Conservation (phyloP, 2,113 vertebrate species). For the Nibea albiflora region DNA sequence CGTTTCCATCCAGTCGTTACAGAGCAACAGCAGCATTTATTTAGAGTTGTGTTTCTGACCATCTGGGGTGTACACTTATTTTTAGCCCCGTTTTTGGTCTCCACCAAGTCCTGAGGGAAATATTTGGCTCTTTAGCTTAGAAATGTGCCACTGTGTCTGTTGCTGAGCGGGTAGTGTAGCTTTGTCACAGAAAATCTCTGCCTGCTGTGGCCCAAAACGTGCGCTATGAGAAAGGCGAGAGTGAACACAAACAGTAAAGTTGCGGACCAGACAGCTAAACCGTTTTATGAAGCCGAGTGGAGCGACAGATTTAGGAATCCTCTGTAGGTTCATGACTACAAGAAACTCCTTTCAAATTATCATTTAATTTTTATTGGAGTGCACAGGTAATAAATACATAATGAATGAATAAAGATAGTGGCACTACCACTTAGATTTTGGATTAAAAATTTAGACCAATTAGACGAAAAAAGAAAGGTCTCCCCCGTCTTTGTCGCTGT, state of each 20-base stretch:
- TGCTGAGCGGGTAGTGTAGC: neutral
- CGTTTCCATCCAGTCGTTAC: neutral
- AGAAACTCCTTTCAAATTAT: neutral
- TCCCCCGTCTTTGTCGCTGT: neutral
- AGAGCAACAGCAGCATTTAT: neutral
- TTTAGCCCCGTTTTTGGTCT: slow-evolving; percentile 9
- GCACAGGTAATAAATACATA: slow-evolving; percentile 5
- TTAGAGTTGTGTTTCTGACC: neutral
- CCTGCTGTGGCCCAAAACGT: neutral
- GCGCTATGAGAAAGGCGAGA: neutral
- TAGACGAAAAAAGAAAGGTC: neutral
- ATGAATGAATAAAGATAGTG: slow-evolving; percentile 9
- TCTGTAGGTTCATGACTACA: neutral
- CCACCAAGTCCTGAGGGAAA: neutral
- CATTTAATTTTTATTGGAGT: neutral
- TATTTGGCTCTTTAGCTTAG: neutral
- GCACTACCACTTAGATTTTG: neutral
- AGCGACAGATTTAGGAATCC: neutral
- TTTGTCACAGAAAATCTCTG: neutral
- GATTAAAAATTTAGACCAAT: slow-evolving; percentile 1
- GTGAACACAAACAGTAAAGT: neutral
- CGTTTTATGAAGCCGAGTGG: neutral
- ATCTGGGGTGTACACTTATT: neutral
- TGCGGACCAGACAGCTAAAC: neutral
- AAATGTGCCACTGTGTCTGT: neutral